phyloP scores from a whole-genome alignment of 1,140 invertebrate genomes.

The Diachasma alloeum region DNA sequence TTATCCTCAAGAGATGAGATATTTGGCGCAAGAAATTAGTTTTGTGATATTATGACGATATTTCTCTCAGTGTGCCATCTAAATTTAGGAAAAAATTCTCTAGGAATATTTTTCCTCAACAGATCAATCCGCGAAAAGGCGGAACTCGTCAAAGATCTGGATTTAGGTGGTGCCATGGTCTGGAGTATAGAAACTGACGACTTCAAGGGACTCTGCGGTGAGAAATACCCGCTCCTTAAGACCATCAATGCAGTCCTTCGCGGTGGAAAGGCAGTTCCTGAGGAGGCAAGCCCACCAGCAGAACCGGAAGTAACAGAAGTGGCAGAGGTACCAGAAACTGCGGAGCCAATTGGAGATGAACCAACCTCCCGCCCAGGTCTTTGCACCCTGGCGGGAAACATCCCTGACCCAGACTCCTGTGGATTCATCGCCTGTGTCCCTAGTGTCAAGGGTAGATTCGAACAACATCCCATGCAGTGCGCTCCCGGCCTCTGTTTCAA shows the following conservation, averaged over 20 bases:
- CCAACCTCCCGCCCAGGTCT: neutral
- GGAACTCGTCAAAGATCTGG: conserved; percentile 63
- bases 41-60: too few species aligned
- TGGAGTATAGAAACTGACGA: conserved; percentile 83
- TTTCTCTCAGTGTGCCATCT: too few species aligned
- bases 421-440: conserved; percentile 8
- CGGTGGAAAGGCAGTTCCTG: neutral
- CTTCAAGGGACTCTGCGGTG: conserved; percentile 70
- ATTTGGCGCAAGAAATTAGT: too few species aligned
- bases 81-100: too few species aligned
- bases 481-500: conserved; percentile 1
- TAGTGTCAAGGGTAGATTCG: neutral
- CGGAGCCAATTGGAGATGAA: neutral
- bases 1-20: too few species aligned
- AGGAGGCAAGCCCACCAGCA: neutral
- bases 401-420: conserved; percentile 1
- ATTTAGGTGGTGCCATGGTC: conserved; percentile 73
- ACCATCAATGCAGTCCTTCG: conserved; percentile 64
- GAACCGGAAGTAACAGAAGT: neutral
- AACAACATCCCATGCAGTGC: neutral
- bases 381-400: neutral
- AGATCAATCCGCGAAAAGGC: conserved; percentile 67
- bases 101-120: conserved; percentile 6
- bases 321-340: neutral
- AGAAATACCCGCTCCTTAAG: conserved; percentile 69